A percentile compares a stretch with the other conserved stretches of the same genome.
These are phyloP conservation scores for Campoletis raptor DNA, from an alignment of 2,888 invertebrate genomes.

Conservation along the genomic window DNA sequence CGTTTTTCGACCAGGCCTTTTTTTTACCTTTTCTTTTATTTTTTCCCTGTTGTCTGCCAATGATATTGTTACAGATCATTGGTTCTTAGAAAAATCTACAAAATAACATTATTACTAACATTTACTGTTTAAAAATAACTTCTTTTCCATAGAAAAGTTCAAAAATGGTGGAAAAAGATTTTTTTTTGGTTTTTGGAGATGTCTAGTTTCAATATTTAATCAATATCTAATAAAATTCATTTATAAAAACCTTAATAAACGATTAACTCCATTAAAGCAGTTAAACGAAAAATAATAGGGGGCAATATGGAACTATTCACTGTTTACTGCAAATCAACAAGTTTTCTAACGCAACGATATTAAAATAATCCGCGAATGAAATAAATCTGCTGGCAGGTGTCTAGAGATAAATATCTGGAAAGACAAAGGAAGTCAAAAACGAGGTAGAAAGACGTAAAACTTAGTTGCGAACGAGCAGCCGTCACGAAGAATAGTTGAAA, in stretches of 20 bases:
- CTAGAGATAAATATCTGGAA: neutral
- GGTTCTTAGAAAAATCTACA: neutral
- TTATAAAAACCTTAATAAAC: neutral
- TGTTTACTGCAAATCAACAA: neutral
- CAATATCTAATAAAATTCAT: neutral
- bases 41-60: slow-evolving; percentile 15
- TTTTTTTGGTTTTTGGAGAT: neutral
- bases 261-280: neutral
- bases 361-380: neutral
- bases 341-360: neutral
- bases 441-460: slow-evolving; percentile 1
- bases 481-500: slow-evolving; percentile 71
- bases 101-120: slow-evolving; percentile 15
- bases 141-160: neutral
- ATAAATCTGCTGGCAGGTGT: neutral
- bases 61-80: neutral
- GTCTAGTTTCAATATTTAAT: too few species aligned
- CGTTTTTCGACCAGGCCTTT: slow-evolving; percentile 25
- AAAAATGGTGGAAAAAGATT: neutral
- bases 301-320: neutral
- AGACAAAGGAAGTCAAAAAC: neutral
- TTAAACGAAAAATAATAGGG: neutral
- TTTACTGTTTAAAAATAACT: slow-evolving; percentile 16
- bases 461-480: slow-evolving; percentile 16
- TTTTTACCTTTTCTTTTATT: slow-evolving; percentile 22